These are phyloP conservation scores for Aulostomus chinensis DNA, from an alignment of 2,797 vertebrate species.

Conservation along the genomic window DNA sequence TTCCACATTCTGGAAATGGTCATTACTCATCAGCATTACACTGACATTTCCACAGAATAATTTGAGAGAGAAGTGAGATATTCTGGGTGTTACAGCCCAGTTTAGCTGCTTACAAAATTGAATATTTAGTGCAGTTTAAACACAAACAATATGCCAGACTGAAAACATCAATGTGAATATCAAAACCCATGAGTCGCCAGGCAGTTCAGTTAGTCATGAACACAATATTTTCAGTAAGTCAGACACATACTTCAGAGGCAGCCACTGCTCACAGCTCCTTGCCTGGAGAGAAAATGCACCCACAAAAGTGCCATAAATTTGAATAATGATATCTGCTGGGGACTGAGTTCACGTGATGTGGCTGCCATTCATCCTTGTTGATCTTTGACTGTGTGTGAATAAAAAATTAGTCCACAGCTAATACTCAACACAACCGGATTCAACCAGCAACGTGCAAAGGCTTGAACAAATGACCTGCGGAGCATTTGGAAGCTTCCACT, in stretches of 20 bases:
- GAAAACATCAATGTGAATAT: too few species aligned
- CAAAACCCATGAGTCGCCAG: conserved; percentile 1
- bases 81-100: conserved; percentile 6
- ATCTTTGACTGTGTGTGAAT: conserved; percentile 57
- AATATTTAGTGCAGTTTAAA: conserved; percentile 27
- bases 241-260: conserved; percentile 12
- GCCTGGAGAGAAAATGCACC: conserved; percentile 13
- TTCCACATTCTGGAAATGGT: too few species aligned
- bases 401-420: conserved; percentile 38
- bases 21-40: conserved; percentile 4
- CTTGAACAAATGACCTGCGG: conserved; percentile 43
- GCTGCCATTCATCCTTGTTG: conserved; percentile 50
- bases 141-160: too few species aligned
- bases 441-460: conserved; percentile 37
- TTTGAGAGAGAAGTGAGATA: conserved; percentile 1
- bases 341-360: conserved; percentile 58
- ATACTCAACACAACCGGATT: conserved; percentile 26
- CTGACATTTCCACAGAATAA: conserved; percentile 14
- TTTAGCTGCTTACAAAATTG: neutral
- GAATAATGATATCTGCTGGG: conserved; percentile 57
- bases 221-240: conserved; percentile 19
- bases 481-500: conserved; percentile 37
- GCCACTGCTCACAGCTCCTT: conserved; percentile 33
- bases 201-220: conserved; percentile 22
- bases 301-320: conserved; percentile 56